These are phyloP conservation scores for Tanypteryx hageni DNA, from an alignment of 2,888 invertebrate genomes.

Conservation along the genomic window DNA sequence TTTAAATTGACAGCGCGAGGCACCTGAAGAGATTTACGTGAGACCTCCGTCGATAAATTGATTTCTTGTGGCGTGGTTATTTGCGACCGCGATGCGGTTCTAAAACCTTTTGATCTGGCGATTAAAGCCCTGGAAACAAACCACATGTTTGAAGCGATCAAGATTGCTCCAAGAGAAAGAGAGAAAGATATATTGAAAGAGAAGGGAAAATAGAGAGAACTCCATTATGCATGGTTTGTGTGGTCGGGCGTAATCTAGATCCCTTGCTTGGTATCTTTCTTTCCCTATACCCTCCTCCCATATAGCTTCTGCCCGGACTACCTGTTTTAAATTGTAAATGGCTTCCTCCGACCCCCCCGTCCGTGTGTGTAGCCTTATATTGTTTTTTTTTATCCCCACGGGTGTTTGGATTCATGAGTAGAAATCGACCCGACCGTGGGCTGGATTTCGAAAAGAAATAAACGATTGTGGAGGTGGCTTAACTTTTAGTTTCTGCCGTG, in stretches of 20 bases:
- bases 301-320: neutral
- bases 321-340: constrained; percentile 23
- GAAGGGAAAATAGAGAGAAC: neutral
- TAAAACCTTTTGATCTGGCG: neutral
- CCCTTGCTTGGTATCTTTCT: neutral
- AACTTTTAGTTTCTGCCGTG: neutral
- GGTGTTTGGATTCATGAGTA: neutral
- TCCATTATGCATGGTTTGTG: constrained; percentile 14
- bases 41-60: neutral
- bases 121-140: neutral
- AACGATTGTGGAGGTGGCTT: too few relatives aligned
- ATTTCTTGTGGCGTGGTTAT: neutral
- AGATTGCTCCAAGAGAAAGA: neutral
- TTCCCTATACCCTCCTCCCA: neutral
- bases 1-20: neutral
- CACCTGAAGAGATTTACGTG: too few relatives aligned
- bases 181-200: too few relatives aligned
- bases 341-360: neutral
- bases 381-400: neutral
- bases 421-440: neutral
- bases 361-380: neutral
- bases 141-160: neutral
- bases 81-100: neutral
- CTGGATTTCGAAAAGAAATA: neutral
- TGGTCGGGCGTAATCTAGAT: neutral